Evolutionary conservation across 2,113 vertebrate genomes (phyloP).

Genomic region (Electrona antarctica): DNA sequence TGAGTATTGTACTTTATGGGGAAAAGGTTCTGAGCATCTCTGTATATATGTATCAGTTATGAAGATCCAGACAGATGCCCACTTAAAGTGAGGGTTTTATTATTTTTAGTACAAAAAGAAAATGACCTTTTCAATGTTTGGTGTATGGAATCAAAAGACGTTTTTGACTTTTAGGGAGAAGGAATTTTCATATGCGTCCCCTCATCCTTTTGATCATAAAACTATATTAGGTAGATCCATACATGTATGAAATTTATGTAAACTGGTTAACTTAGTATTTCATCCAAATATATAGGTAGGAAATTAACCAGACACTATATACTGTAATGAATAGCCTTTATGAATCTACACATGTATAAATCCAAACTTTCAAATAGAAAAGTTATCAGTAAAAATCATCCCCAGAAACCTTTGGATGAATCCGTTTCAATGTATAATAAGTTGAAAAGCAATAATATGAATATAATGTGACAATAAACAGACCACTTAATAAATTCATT

Average conservation of each 20-base stretch:
- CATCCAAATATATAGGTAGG: conserved; percentile 69
- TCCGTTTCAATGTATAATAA: conserved; percentile 63
- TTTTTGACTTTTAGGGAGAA: conserved; percentile 50
- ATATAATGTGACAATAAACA: conserved; percentile 63
- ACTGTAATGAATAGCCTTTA: conserved; percentile 67
- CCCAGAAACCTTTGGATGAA: conserved; percentile 48
- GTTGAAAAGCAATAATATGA: conserved; percentile 74
- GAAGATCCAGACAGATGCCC: conserved; percentile 51
- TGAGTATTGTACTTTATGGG: conserved; percentile 59
- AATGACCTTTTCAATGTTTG: conserved; percentile 54
- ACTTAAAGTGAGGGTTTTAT: conserved; percentile 55
- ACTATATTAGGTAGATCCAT: conserved; percentile 74
- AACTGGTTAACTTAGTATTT: conserved; percentile 67
- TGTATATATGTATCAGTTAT: conserved; percentile 67
- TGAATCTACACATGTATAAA: conserved; percentile 63
- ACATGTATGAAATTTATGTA: conserved; percentile 73
- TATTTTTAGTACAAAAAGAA: conserved; percentile 63
- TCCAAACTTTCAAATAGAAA: conserved; percentile 45
- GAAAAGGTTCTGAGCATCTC: conserved; percentile 61
- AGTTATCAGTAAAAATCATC: conserved; percentile 46
- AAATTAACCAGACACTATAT: conserved; percentile 68
- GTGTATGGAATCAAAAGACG: conserved; percentile 44
- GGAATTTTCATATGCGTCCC: conserved; percentile 64
- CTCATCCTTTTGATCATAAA: conserved; percentile 57
- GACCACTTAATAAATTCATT: conserved; percentile 45